Evolutionary conservation across 1,140 invertebrate species (phyloP), one percentile per base, ranked within the genome.

Genomic region (Drosophila parvula): DNA sequence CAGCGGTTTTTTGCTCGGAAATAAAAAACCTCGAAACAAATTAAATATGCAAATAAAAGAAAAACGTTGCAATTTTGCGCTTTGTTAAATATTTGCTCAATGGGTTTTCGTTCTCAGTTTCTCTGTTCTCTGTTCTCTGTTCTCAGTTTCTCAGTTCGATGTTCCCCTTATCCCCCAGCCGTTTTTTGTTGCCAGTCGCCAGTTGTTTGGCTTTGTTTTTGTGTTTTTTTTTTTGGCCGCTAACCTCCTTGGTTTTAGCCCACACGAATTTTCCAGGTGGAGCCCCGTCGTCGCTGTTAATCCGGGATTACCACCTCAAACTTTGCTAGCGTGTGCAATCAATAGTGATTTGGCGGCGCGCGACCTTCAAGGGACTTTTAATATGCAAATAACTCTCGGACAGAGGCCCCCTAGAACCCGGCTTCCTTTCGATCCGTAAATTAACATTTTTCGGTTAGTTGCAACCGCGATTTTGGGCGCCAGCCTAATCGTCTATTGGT

Each of bases 1-100:
- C 73, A 84, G 81, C 81, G 76, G 47, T 81, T 81, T 81, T 79
- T 74, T 73, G 51, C 63, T 79, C 53, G 41, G 58, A 48, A 60
- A 56, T 56, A 70, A 81, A 85, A 86, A 85, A 85, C 78, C 81
- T 75, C 81, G 85, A 85, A 85, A 85, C 82, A 85, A 85, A 85
- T 85, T 86, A 85, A 85, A 85, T 86, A 85, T 86, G 81, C 82
- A 85, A 85, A 85, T 85, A 85, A 81, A 85, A 75, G 82, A 85
- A 78, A 86, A 85, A 78, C 74, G 69, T 65, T 71, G 81, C 81
- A 86, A 85, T 85, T 85, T 86, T 85, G 82, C 82, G 81, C 81
- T 85, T 85, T 85, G 81, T 85, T 85, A 86, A 85, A 85, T 85
- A 85, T 85, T 85, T 85, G 74, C 82, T 85, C 81, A 85, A 85